phyloP scores from a whole-genome alignment of 1,140 invertebrate species.

The Pomacea maculata region DNA sequence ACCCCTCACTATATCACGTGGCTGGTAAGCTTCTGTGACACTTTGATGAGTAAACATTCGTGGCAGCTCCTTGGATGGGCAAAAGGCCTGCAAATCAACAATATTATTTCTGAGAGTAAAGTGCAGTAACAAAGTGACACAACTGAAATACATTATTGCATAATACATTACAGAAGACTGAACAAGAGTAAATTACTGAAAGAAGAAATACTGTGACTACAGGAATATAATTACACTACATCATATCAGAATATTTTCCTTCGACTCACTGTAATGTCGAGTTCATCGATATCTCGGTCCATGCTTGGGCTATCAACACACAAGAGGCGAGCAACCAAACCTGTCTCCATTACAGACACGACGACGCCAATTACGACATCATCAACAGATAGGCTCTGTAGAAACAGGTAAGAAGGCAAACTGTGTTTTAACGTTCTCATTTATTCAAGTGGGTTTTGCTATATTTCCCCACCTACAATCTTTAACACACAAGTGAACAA shows the following conservation, averaged over 20 bases:
- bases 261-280: constrained; percentile 78
- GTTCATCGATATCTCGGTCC: constrained; percentile 81
- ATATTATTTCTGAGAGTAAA: too few species aligned
- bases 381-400: constrained; percentile 81
- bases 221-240: not conserved
- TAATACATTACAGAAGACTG: too few species aligned
- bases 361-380: constrained; percentile 86
- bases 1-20: constrained; percentile 73
- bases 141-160: too few species aligned
- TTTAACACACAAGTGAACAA: too few species aligned
- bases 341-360: constrained; percentile 76
- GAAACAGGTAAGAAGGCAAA: constrained; percentile 18
- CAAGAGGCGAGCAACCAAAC: constrained; percentile 82
- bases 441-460: not conserved
- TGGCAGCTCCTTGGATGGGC: constrained; percentile 76
- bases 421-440: not conserved
- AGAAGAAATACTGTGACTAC: too few species aligned
- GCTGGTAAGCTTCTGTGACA: constrained; percentile 76
- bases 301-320: constrained; percentile 80
- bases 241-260: not conserved
- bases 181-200: too few species aligned
- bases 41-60: constrained; percentile 82
- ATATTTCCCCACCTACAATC: too few species aligned
- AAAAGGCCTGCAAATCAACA: constrained; percentile 71
- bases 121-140: too few species aligned